These are phyloP conservation scores for Iphiclides podalirius DNA, from an alignment of 2,888 invertebrate genomes.

Conservation along the genomic window DNA sequence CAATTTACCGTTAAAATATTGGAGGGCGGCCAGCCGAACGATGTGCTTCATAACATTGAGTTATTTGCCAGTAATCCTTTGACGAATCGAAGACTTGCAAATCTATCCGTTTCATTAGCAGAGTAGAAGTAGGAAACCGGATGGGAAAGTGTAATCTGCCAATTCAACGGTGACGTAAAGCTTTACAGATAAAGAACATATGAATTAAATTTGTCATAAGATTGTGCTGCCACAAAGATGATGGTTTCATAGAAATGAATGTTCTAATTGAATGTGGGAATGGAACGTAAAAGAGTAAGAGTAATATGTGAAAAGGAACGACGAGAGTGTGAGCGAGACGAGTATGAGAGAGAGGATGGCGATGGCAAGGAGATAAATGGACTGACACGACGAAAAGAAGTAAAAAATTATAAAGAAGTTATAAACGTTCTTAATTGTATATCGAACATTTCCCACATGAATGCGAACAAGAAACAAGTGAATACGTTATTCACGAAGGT, in stretches of 20 bases:
- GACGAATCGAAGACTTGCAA: slow-evolving; percentile 12
- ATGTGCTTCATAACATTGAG: background rate
- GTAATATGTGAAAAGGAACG: no score
- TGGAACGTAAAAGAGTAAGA: no score
- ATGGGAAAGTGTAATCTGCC: background rate
- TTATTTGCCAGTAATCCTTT: slow-evolving; percentile 12
- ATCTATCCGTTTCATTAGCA: slow-evolving; percentile 14
- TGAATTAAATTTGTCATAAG: background rate
- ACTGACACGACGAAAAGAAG: no score
- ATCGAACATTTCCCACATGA: no score
- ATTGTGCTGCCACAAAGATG: background rate
- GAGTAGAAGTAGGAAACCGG: slow-evolving; percentile 5
- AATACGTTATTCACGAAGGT: no score
- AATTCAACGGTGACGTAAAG: background rate
- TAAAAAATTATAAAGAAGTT: no score
- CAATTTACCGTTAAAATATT: slow-evolving; percentile 17
- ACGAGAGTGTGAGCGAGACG: no score
- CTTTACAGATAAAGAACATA: background rate
- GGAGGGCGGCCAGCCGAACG: slow-evolving; percentile 13
- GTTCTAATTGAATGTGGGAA: no score
- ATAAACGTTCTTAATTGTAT: no score
- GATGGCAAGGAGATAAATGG: no score
- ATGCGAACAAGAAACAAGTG: no score
- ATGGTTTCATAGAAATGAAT: background rate
- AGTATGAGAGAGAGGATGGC: no score